phyloP scores from a whole-genome alignment of 2,797 vertebrate genomes.

The Geotria australis region DNA sequence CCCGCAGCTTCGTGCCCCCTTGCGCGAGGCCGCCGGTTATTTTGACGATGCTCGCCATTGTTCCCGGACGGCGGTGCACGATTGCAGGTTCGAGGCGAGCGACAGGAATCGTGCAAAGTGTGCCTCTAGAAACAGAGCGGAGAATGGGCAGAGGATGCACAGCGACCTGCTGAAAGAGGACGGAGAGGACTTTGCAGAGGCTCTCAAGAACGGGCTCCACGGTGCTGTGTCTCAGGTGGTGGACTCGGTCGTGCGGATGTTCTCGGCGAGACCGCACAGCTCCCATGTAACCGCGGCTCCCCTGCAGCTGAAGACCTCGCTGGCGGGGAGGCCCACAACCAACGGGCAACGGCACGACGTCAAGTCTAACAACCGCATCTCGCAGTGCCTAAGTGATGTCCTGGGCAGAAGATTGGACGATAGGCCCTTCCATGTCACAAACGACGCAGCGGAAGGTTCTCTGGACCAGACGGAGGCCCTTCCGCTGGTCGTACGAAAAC shows the following conservation, averaged over 20 bases:
- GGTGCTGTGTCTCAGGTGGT: constrained; percentile 25
- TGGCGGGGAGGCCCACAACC: constrained; percentile 2
- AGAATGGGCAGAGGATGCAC: not conserved
- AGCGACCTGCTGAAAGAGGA: constrained; percentile 4
- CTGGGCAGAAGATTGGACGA: no score
- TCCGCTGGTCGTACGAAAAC: constrained; percentile 6
- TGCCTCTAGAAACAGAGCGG: not conserved
- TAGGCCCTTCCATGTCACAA: no score
- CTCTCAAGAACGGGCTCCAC: constrained; percentile 24
- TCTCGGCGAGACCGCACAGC: constrained; percentile 3
- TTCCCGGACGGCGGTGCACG: not conserved
- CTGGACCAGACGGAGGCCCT: constrained; percentile 1
- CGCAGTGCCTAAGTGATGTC: not conserved
- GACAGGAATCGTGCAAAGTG: not conserved
- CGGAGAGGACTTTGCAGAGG: constrained; percentile 21
- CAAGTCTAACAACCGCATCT: not conserved
- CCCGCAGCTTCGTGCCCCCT: no score
- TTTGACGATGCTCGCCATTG: not conserved
- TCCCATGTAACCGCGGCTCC: constrained; percentile 5
- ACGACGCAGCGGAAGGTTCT: not conserved
- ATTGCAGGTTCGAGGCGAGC: not conserved
- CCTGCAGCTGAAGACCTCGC: not conserved
- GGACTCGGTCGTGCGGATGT: constrained; percentile 24
- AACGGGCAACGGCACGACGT: constrained; percentile 1
- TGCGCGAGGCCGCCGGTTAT: no score